Evolutionary conservation across 2,797 vertebrate genomes (phyloP).

Genomic region (Cryptoprocta ferox): DNA sequence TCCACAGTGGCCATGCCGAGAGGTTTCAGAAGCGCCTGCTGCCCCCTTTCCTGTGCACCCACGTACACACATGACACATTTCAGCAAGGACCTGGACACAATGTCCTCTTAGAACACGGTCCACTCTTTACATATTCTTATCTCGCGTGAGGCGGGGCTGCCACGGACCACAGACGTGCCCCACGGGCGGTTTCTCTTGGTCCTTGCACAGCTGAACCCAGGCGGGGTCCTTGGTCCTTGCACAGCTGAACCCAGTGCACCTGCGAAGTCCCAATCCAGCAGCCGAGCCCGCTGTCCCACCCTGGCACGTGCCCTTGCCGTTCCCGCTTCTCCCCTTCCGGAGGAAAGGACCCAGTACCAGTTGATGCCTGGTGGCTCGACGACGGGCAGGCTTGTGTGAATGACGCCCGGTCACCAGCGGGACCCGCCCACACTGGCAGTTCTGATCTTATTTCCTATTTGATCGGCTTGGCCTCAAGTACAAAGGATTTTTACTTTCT

Average conservation of each 20-base stretch:
- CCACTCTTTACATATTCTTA: conserved; percentile 21
- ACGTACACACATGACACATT: not conserved
- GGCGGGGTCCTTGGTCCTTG: not conserved
- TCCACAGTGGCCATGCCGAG: not conserved
- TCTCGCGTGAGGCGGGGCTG: conserved; percentile 31
- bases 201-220: not conserved
- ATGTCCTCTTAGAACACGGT: not conserved
- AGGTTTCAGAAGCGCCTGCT: not conserved
- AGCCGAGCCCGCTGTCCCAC: not conserved
- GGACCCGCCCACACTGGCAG: not conserved
- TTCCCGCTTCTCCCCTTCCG: not conserved
- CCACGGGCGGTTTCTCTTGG: not conserved
- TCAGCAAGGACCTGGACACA: not conserved
- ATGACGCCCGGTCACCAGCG: not conserved
- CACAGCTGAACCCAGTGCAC: not conserved
- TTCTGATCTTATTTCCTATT: not conserved
- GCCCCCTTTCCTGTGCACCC: rapidly evolving
- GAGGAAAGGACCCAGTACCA: not conserved
- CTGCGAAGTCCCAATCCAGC: not conserved
- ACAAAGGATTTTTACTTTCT: not conserved
- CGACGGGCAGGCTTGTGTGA: rapidly evolving
- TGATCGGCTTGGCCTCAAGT: not conserved
- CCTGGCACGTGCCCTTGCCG: rapidly evolving
- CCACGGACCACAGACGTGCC: not conserved
- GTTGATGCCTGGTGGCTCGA: not conserved